A percentile compares a stretch with the other conserved stretches of the same genome.
Conservation (phyloP, 2,888 invertebrate genomes). For the Saturnia pavonia region DNA sequence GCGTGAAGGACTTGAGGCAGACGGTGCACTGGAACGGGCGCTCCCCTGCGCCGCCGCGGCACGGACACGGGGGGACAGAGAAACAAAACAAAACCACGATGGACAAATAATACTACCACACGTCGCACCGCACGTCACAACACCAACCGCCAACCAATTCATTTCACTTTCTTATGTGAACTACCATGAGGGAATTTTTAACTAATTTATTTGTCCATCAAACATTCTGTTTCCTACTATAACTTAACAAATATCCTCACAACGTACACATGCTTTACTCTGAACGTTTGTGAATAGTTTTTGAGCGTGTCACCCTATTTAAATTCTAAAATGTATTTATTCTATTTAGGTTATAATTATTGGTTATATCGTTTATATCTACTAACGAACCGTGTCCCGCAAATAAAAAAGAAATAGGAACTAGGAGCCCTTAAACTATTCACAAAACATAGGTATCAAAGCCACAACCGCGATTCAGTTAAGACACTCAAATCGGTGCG, state of each 20-base stretch:
- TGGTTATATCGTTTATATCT: neutral
- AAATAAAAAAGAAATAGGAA: constrained; percentile 25
- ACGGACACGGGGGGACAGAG: constrained; percentile 74
- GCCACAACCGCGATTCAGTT: constrained; percentile 64
- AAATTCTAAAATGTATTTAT: constrained; percentile 25
- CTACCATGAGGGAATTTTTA: constrained; percentile 74
- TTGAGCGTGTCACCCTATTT: constrained; percentile 76
- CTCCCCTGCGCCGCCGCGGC: constrained; percentile 78
- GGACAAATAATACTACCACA: constrained; percentile 74
- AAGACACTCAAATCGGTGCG: constrained; percentile 32
- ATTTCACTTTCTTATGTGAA: constrained; percentile 23
- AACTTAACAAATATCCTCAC: constrained; percentile 70
- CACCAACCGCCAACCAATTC: constrained; percentile 41
- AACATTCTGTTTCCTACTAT: constrained; percentile 71
- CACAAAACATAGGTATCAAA: constrained; percentile 78
- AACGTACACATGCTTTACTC: constrained; percentile 80
- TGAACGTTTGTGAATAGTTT: constrained; percentile 82
- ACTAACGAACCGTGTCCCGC: constrained; percentile 8
- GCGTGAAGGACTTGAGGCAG: constrained; percentile 84
- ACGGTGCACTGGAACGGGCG: constrained; percentile 84
- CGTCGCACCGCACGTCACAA: constrained; percentile 33
- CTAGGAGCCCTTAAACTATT: constrained; percentile 80
- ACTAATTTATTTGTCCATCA: constrained; percentile 77
- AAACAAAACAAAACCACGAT: constrained; percentile 82
- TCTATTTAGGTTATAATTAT: neutral